These are phyloP conservation scores for Penaeus vannamei DNA, from an alignment of 1,140 invertebrate species.

Conservation along the genomic window DNA sequence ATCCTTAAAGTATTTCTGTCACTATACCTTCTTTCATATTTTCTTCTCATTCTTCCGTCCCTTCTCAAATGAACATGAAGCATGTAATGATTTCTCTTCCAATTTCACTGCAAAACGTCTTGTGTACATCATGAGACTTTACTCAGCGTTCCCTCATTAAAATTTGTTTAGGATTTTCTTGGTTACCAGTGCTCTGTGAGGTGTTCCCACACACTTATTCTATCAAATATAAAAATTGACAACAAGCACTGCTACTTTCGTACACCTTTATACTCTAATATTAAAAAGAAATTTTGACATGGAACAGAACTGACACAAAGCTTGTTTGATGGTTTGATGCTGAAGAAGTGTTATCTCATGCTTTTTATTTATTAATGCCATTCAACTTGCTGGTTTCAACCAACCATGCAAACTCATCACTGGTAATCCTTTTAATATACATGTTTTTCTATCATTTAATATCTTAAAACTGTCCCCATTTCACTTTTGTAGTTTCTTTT, in stretches of 20 bases:
- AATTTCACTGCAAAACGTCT: too few relatives aligned
- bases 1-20: too few relatives aligned
- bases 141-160: too few relatives aligned
- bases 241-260: slow-evolving; percentile 35
- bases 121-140: background rate
- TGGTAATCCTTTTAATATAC: too few relatives aligned
- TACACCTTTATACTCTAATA: slow-evolving; percentile 11
- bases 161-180: background rate
- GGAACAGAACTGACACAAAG: slow-evolving; percentile 34
- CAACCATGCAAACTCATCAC: background rate
- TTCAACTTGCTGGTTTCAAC: background rate
- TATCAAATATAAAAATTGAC: slow-evolving; percentile 39
- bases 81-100: too few relatives aligned
- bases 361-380: background rate
- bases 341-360: background rate
- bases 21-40: too few relatives aligned
- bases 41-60: too few relatives aligned
- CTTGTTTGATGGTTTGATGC: slow-evolving; percentile 28
- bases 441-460: too few relatives aligned
- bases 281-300: slow-evolving; percentile 37
- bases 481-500: too few relatives aligned
- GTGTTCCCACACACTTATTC: slow-evolving; percentile 23
- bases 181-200: background rate
- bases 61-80: too few relatives aligned
- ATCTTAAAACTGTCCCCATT: too few relatives aligned